Evolutionary conservation across 2,113 vertebrate genomes (phyloP).

Genomic region (Coreoperca whiteheadi): DNA sequence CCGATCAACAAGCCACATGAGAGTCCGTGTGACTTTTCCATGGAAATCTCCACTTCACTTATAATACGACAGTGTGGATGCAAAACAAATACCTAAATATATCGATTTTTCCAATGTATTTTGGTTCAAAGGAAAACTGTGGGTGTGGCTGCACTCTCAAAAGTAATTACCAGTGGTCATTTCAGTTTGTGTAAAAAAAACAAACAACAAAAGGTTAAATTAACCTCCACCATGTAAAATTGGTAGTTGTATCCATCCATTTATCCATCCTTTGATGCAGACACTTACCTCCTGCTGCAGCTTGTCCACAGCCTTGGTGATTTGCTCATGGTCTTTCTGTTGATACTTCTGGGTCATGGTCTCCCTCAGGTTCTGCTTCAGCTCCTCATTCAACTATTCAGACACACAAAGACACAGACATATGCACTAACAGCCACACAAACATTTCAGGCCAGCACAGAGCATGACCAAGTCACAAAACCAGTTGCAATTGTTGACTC

Average conservation of each 20-base stretch:
- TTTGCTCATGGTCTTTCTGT: slow-evolving; percentile 82
- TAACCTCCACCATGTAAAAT: not conserved
- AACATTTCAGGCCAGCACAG: not conserved
- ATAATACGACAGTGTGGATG: not conserved
- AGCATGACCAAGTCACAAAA: slow-evolving; percentile 1
- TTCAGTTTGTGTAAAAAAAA: not conserved
- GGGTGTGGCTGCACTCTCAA: not conserved
- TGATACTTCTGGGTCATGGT: slow-evolving; percentile 92
- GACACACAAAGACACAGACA: slow-evolving; percentile 37
- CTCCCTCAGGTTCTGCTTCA: slow-evolving; percentile 92
- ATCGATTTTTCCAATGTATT: not conserved
- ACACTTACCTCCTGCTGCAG: slow-evolving; percentile 84
- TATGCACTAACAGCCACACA: not conserved
- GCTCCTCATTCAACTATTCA: slow-evolving; percentile 90
- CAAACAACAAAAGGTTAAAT: not conserved
- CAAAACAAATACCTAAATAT: not conserved
- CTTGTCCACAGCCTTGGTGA: slow-evolving; percentile 88
- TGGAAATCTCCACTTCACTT: not conserved
- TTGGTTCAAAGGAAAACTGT: not conserved
- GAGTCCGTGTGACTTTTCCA: slow-evolving; percentile 26
- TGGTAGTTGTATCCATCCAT: not conserved
- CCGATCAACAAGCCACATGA: slow-evolving; percentile 34
- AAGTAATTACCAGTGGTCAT: not conserved
- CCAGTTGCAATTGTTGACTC: slow-evolving; percentile 7
- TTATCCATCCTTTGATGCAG: not conserved